Base-by-base conservation (phyloP, 2,113 vertebrate genomes). In the Eudyptes chrysolophus region DNA sequence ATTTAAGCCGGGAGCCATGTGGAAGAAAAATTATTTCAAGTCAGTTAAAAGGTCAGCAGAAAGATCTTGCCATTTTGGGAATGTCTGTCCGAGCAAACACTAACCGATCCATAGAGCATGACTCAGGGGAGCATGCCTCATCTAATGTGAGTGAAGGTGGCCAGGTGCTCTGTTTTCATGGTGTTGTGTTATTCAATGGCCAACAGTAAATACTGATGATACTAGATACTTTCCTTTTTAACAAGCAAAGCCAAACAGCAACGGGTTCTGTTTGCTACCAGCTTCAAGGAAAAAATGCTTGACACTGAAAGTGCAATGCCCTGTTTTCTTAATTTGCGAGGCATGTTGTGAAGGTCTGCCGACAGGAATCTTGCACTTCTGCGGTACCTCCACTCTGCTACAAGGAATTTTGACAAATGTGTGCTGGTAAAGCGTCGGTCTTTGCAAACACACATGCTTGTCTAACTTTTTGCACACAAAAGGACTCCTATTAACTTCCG, bases 361-460 rank as follows among this genome's bases (percentile, higher is more conserved):
- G 4, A 21, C 4, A 64, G 25, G 18, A 81, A 84, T 60, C 55
- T 60, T 46, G 16, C 16, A 66, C 14, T 82, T 60, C 51, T 68
- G 40, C 20, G 60, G 16, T 20, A 34, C 22, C 49, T 83, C 68
- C 34, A 38, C 42, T 69, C 32, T 61, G 24, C 34, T 51, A 62
- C 38, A 34, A 78, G 51, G 49, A 88, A 61, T 70, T 78, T 26
- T 71, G 80, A 55, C 54, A 85, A 66, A 72, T 5, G 9, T 16
- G 2, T 62, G 17, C 34, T 40, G 14, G 20, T 60, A 62, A 49
- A 80, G 13, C 0, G 0, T n/a, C 0, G 0, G 10, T 29, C 22
- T 84, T 74, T 34, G 34, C 74, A 88, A 78, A 79, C 25, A 52
- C 27, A 18, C 15, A 3, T 12, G 9, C 19, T 62, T 27, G 8